Evolutionary conservation across 2,797 vertebrate species (phyloP).

Genomic region (Mallotus villosus): DNA sequence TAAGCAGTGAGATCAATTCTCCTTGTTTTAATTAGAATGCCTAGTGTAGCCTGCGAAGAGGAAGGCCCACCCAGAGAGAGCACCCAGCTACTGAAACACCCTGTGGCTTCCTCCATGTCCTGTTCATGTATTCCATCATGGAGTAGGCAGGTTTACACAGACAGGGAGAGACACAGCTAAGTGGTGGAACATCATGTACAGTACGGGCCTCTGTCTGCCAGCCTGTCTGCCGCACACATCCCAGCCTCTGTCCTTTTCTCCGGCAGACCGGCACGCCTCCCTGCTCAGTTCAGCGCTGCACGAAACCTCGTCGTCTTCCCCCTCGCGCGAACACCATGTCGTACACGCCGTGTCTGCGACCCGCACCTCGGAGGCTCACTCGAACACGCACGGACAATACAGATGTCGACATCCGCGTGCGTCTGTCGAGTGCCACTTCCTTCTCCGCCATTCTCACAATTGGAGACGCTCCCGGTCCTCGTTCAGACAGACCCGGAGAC

Average conservation of each 20-base stretch:
- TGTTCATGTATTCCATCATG: background rate
- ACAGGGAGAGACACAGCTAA: background rate
- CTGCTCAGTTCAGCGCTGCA: constrained; percentile 25
- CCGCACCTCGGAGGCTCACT: constrained; percentile 44
- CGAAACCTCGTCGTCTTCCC: constrained; percentile 17
- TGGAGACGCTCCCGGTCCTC: constrained; percentile 46
- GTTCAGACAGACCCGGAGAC: constrained; percentile 20
- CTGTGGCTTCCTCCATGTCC: background rate
- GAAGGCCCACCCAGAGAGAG: constrained; percentile 11
- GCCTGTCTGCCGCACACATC: background rate
- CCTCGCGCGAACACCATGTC: constrained; percentile 21
- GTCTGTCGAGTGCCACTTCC: constrained; percentile 56
- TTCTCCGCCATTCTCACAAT: constrained; percentile 55
- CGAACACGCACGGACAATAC: constrained; percentile 47
- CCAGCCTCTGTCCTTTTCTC: background rate
- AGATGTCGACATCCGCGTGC: constrained; percentile 49
- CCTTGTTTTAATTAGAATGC: constrained; percentile 57
- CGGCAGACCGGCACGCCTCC: background rate
- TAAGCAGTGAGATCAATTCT: constrained; percentile 45
- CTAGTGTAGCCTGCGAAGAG: constrained; percentile 47
- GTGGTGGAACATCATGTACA: background rate
- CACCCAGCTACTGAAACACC: constrained; percentile 9
- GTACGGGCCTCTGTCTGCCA: constrained; percentile 6
- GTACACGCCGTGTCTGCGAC: constrained; percentile 37
- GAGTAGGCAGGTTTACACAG: background rate